These are phyloP conservation scores for Thunnus maccoyii DNA, from an alignment of 2,113 vertebrate genomes.

Conservation along the genomic window DNA sequence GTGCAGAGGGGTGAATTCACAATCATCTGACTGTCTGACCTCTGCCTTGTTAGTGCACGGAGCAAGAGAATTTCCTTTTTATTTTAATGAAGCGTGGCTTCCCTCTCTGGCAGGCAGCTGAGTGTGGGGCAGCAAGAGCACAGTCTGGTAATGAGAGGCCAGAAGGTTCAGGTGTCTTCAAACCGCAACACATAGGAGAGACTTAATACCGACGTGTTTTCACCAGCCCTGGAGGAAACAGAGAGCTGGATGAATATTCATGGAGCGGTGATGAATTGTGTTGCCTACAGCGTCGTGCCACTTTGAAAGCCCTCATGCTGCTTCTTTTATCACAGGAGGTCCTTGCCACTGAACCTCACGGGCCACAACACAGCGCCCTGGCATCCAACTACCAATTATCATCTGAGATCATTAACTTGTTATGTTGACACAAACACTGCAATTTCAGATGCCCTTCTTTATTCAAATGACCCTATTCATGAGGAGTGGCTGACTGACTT, in stretches of 20 bases:
- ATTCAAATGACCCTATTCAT: constrained; percentile 77
- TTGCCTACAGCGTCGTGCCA: constrained; percentile 74
- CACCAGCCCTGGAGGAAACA: constrained; percentile 67
- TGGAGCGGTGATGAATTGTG: constrained; percentile 76
- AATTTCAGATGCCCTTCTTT: constrained; percentile 78
- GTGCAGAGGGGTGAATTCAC: constrained; percentile 60
- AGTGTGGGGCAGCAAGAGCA: constrained; percentile 59
- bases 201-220: constrained; percentile 73
- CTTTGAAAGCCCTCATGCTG: constrained; percentile 78
- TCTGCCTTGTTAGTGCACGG: constrained; percentile 76
- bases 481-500: constrained; percentile 71
- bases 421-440: constrained; percentile 82
- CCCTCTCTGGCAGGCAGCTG: constrained; percentile 65
- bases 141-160: constrained; percentile 80
- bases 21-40: constrained; percentile 67
- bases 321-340: constrained; percentile 79
- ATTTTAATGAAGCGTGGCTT: constrained; percentile 80
- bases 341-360: constrained; percentile 67
- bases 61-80: constrained; percentile 71
- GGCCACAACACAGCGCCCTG: constrained; percentile 60
- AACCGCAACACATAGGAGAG: constrained; percentile 61
- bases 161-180: constrained; percentile 79
- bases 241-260: constrained; percentile 80
- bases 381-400: constrained; percentile 82
- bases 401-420: constrained; percentile 81